Conservation (phyloP, 1,140 invertebrate genomes). For the Hormaphis cornu region DNA sequence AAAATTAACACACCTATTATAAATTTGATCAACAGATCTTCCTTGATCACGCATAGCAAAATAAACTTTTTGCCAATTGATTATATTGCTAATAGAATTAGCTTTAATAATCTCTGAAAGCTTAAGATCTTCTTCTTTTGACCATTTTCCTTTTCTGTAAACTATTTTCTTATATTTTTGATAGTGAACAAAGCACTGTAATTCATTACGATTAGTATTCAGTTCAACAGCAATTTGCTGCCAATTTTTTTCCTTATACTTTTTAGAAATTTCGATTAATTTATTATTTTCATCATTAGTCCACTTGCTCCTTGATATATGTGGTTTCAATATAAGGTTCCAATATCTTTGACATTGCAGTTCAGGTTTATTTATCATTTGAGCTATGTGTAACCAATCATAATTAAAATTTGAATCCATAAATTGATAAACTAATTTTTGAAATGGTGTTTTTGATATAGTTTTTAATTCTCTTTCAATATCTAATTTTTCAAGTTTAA, state of each 20-base stretch:
- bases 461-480: constrained; percentile 1
- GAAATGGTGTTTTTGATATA: constrained; percentile 9
- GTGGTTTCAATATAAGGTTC: constrained; percentile 17
- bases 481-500: constrained; percentile 3
- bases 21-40: constrained; percentile 14
- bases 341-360: constrained; percentile 17
- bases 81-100: background rate
- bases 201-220: constrained; percentile 15
- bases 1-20: background rate
- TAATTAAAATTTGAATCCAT: constrained; percentile 6
- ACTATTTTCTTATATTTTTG: background rate
- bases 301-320: constrained; percentile 17
- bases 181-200: constrained; percentile 27
- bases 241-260: constrained; percentile 21
- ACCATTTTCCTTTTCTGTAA: constrained; percentile 12
- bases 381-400: constrained; percentile 24
- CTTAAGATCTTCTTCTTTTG: constrained; percentile 12
- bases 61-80: constrained; percentile 27
- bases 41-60: background rate
- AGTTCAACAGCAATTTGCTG: background rate
- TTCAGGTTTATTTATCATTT: constrained; percentile 7
- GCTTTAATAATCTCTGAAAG: background rate
- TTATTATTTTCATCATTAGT: background rate
- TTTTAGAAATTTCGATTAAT: background rate
- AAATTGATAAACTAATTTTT: constrained; percentile 12